Percentiles rank a stretch among this genome's conserved stretches.
Evolutionary conservation across 2,797 vertebrate species (phyloP).

Genomic region (Champsocephalus esox): DNA sequence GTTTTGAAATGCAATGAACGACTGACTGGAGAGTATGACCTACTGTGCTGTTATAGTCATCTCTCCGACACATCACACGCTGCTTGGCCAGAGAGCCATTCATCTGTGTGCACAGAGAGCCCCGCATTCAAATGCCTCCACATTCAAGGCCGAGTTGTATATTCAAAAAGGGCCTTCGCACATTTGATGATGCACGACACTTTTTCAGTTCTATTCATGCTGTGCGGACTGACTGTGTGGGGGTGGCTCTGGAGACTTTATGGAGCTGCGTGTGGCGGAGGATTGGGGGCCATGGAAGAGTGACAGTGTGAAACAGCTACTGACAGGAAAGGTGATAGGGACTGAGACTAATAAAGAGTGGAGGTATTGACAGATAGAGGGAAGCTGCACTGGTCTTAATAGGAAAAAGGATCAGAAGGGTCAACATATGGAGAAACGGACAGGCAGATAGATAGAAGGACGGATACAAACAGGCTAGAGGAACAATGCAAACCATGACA

Average conservation of each 20-base stretch:
- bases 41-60: conserved; percentile 31
- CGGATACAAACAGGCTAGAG: neutral
- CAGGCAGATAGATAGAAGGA: neutral
- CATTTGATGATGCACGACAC: conserved; percentile 77
- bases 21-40: conserved; percentile 44
- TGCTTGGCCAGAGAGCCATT: conserved; percentile 55
- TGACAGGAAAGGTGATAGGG: conserved; percentile 66
- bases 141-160: conserved; percentile 69
- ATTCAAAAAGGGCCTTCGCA: conserved; percentile 71
- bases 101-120: conserved; percentile 55
- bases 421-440: conserved; percentile 23
- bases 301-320: conserved; percentile 73
- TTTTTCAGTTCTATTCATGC: conserved; percentile 75
- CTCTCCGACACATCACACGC: conserved; percentile 51
- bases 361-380: conserved; percentile 38
- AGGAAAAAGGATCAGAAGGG: conserved; percentile 26
- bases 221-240: conserved; percentile 59
- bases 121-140: conserved; percentile 67
- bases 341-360: conserved; percentile 54
- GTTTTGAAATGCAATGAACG: conserved; percentile 33
- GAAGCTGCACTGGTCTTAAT: conserved; percentile 46
- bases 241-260: conserved; percentile 67
- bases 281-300: conserved; percentile 54
- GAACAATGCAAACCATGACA: conserved; percentile 12
- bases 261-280: conserved; percentile 53